These are phyloP conservation scores for Heliconius charithonia DNA, from an alignment of 2,888 invertebrate genomes.

Conservation along the genomic window DNA sequence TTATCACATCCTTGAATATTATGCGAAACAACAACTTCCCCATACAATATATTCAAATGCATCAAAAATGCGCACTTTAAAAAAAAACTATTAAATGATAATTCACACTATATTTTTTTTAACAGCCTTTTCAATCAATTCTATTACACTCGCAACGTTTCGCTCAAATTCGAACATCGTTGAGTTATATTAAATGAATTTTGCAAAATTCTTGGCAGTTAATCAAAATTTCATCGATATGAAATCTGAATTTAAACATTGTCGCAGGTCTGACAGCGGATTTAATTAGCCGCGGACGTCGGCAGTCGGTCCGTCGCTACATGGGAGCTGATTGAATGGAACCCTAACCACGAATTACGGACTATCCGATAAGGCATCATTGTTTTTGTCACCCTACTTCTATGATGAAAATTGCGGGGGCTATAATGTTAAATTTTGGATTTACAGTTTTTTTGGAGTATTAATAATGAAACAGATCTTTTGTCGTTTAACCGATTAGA, in stretches of 20 bases:
- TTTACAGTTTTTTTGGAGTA: background rate
- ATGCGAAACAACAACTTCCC: background rate
- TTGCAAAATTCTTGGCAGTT: constrained; percentile 27
- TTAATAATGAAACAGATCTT: background rate
- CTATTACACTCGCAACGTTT: background rate
- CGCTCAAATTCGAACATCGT: background rate
- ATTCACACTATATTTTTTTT: background rate
- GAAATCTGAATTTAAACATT: constrained; percentile 34
- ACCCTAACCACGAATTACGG: constrained; percentile 59
- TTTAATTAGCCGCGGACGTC: constrained; percentile 53
- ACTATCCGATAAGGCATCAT: constrained; percentile 24
- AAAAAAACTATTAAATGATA: background rate
- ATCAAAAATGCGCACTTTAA: too few species aligned
- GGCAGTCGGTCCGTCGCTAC: constrained; percentile 57
- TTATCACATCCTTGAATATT: background rate
- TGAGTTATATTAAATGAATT: constrained; percentile 6
- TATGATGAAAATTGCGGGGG: background rate
- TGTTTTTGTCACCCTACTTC: constrained; percentile 29
- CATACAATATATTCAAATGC: background rate
- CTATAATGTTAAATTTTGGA: background rate
- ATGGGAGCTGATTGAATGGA: constrained; percentile 70
- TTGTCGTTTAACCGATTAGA: too few species aligned
- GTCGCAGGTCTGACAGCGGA: constrained; percentile 49
- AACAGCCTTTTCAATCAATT: background rate
- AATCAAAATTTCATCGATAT: constrained; percentile 35